phyloP scores from a whole-genome alignment of 2,797 vertebrate genomes.

The Myotis planiceps region DNA sequence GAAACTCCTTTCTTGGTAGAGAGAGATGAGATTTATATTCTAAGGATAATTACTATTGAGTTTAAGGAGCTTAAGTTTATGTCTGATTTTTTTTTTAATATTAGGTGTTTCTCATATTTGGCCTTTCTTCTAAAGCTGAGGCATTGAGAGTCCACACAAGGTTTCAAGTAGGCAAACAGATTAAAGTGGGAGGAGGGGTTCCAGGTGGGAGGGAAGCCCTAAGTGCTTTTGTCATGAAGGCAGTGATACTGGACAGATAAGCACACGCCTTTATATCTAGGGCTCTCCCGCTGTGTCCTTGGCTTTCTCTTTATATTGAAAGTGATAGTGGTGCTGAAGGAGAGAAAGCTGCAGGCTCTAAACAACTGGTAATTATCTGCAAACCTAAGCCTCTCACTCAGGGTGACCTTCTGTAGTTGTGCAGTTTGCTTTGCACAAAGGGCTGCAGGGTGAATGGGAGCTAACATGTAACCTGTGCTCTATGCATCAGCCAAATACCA shows the following conservation, averaged over 20 bases:
- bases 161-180: slow-evolving; percentile 15
- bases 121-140: not conserved
- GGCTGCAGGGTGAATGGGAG: not conserved
- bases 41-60: not conserved
- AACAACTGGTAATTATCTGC: not conserved
- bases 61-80: not conserved
- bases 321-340: not conserved
- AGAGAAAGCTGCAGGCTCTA: not conserved
- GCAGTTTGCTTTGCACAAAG: not conserved
- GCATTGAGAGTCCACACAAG: not conserved
- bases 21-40: not conserved
- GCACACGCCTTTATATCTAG: not conserved
- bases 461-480: not conserved
- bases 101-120: not conserved
- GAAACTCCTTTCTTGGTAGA: not conserved
- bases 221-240: not conserved
- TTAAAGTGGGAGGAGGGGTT: not conserved
- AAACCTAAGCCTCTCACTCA: not conserved
- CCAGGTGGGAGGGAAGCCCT: not conserved
- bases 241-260: not conserved
- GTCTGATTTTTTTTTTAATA: not conserved
- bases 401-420: not conserved
- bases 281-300: not conserved
- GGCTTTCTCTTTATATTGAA: not conserved
- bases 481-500: not conserved